These are phyloP conservation scores for Bolinopsis microptera DNA, from an alignment of 37 sponge, comb jelly and placozoan genomes.

Conservation along the genomic window DNA sequence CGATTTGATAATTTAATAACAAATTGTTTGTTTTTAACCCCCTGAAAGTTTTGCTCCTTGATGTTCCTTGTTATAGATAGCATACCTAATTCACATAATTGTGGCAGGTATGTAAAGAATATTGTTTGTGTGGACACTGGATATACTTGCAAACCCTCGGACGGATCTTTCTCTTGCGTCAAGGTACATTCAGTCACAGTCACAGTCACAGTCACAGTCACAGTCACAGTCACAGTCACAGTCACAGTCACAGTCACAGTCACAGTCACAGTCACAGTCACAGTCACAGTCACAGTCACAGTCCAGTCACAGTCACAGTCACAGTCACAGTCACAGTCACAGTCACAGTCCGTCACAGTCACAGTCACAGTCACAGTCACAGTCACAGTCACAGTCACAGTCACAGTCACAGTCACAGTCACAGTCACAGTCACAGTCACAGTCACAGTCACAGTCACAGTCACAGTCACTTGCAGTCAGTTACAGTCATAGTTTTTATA, in stretches of 20 bases:
- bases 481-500: too few species aligned
- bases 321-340: conserved; percentile 16
- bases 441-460: background rate
- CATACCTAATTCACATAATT: too few species aligned
- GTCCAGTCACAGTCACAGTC: conserved; percentile 43
- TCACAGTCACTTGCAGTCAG: too few species aligned
- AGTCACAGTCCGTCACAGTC: conserved; percentile 43
- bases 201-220: conserved; percentile 7
- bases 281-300: conserved; percentile 34
- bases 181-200: conserved; percentile 1
- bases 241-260: background rate
- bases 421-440: background rate
- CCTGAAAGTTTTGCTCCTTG: too few species aligned
- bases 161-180: background rate
- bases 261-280: conserved; percentile 16
- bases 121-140: background rate
- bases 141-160: conserved; percentile 18
- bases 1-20: too few species aligned
- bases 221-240: background rate
- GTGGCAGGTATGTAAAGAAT: background rate
- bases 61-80: too few species aligned
- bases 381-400: conserved; percentile 34
- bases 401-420: background rate
- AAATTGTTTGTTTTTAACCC: too few species aligned
- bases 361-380: conserved; percentile 24